phyloP scores from a whole-genome alignment of 2,888 invertebrate species.

The Caenorhabditis uteleia region DNA sequence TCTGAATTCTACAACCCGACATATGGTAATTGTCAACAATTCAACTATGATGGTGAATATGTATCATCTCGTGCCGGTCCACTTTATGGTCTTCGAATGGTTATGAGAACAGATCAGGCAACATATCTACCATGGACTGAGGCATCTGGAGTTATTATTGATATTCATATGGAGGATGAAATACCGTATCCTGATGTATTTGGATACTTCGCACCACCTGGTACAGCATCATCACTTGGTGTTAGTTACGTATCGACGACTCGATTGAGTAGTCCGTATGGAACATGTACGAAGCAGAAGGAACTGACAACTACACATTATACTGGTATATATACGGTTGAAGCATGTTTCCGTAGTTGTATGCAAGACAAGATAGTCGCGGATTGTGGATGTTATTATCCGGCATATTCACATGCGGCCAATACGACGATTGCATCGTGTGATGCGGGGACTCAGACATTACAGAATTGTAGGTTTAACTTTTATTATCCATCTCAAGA shows the following conservation, averaged over 20 bases:
- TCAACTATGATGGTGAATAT: conserved; percentile 38
- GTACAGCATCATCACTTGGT: conserved; percentile 58
- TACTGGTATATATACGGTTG: conserved; percentile 53
- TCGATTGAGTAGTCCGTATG: conserved; percentile 69
- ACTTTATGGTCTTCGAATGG: conserved; percentile 68
- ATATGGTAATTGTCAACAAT: conserved; percentile 46
- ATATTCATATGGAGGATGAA: conserved; percentile 67
- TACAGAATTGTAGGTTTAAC: too few species aligned
- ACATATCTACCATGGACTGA: conserved; percentile 68
- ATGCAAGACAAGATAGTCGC: conserved; percentile 65
- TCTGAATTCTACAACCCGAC: conserved; percentile 66
- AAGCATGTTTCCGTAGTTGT: conserved; percentile 71
- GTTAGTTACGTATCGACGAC: conserved; percentile 67
- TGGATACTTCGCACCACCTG: conserved; percentile 59
- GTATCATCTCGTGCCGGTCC: conserved; percentile 68
- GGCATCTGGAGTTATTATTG: conserved; percentile 70
- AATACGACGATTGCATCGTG: conserved; percentile 38
- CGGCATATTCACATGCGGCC: conserved; percentile 48
- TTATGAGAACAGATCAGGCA: conserved; percentile 53
- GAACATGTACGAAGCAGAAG: conserved; percentile 64
- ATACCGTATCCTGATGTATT: conserved; percentile 51
- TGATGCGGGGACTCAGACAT: conserved; percentile 24
- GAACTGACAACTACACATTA: conserved; percentile 39
- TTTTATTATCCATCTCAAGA: too few species aligned
- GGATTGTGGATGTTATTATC: conserved; percentile 69